Conservation (phyloP, 2,888 invertebrate species). For the Thalpophila matura region DNA sequence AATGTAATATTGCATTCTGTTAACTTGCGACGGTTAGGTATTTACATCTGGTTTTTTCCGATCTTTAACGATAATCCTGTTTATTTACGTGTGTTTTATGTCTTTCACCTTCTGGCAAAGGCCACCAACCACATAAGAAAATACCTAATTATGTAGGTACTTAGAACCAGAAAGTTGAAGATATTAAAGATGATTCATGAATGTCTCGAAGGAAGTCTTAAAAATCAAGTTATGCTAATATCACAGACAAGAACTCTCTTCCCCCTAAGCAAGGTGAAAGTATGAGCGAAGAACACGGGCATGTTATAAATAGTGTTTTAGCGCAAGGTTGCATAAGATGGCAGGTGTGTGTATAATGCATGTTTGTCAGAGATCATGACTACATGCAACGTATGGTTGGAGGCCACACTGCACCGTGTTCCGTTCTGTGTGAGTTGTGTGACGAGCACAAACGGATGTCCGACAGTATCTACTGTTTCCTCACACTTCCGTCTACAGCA, state of each 20-base stretch:
- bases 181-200: neutral
- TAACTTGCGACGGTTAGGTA: neutral
- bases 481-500: slow-evolving; percentile 17
- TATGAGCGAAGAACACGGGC: slow-evolving; percentile 26
- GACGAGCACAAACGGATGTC: slow-evolving; percentile 57
- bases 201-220: neutral
- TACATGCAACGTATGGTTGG: slow-evolving; percentile 37
- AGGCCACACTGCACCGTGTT: slow-evolving; percentile 50
- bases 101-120: neutral
- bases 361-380: slow-evolving; percentile 33
- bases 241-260: slow-evolving; percentile 16
- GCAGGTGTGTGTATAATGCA: slow-evolving; percentile 31
- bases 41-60: neutral
- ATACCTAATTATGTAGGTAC: neutral
- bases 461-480: slow-evolving; percentile 48
- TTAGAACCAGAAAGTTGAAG: neutral
- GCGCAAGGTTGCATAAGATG: slow-evolving; percentile 45
- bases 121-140: neutral
- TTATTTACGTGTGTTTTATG: neutral
- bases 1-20: neutral
- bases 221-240: slow-evolving; percentile 24
- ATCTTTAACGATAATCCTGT: no score
- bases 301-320: slow-evolving; percentile 31
- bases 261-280: slow-evolving; percentile 39
- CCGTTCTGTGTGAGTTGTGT: slow-evolving; percentile 61